Evolutionary conservation across 2,113 vertebrate genomes (phyloP).

Genomic region (Microcebus lehilahytsara): DNA sequence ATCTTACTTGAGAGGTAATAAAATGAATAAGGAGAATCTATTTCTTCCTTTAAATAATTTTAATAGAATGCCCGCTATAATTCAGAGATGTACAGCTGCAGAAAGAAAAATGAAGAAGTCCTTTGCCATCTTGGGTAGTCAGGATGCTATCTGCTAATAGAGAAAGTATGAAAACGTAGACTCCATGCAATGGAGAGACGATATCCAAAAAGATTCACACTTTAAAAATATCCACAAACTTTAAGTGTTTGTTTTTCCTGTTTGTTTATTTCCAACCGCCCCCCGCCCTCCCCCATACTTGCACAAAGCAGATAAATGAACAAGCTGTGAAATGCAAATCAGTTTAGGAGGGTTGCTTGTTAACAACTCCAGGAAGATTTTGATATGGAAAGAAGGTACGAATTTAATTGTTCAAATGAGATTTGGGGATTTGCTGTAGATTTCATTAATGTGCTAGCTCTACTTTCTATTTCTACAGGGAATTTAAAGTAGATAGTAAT

Average conservation of each 20-base stretch:
- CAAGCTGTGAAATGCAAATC: neutral
- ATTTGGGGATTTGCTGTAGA: neutral
- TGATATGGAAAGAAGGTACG: neutral
- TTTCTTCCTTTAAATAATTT: neutral
- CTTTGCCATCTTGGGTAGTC: neutral
- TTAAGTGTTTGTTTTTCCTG: neutral
- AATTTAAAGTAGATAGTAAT: neutral
- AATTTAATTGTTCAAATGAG: conserved; percentile 35
- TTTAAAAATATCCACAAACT: neutral
- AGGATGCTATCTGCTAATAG: neutral
- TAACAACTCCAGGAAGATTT: conserved; percentile 14
- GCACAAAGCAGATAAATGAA: neutral
- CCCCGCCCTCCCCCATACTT: neutral
- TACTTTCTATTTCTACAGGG: neutral
- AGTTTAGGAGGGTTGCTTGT: neutral
- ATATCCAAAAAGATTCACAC: neutral
- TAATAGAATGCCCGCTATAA: neutral
- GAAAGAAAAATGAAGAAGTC: neutral
- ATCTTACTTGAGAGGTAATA: neutral
- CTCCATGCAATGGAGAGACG: neutral
- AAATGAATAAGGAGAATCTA: neutral
- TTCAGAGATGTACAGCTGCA: neutral
- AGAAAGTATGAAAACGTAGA: neutral
- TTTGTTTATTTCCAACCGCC: neutral
- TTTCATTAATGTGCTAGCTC: neutral